Percentiles rank a stretch among this genome's conserved stretches.
Evolutionary conservation across 2,888 invertebrate species (phyloP).

Genomic region (Lasioglossum vierecki): DNA sequence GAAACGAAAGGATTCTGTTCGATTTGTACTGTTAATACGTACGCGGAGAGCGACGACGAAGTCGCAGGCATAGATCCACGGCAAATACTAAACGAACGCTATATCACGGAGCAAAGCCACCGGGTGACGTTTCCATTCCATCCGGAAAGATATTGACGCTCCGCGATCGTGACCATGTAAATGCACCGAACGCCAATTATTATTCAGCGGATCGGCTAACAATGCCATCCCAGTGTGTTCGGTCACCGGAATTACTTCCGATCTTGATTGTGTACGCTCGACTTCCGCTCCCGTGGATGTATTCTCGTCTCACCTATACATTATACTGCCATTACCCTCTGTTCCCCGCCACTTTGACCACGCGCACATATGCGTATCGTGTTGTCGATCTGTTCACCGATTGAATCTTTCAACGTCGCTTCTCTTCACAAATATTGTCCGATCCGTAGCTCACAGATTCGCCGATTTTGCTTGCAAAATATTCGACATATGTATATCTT

Average conservation of each 20-base stretch:
- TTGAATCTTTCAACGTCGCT: not conserved
- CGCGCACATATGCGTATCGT: not conserved
- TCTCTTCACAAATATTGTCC: not conserved
- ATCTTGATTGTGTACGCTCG: slow-evolving; percentile 77
- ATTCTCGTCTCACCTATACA: slow-evolving; percentile 35
- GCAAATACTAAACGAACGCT: slow-evolving; percentile 71
- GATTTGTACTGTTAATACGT: slow-evolving; percentile 21
- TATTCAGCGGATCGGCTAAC: slow-evolving; percentile 69
- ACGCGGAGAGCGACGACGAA: slow-evolving; percentile 40
- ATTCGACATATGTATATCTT: not conserved
- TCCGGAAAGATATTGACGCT: slow-evolving; percentile 69
- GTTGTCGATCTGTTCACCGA: not conserved
- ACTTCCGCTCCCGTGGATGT: slow-evolving; percentile 74
- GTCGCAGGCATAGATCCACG: slow-evolving; percentile 62
- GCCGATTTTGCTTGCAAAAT: not conserved
- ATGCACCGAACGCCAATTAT: slow-evolving; percentile 70
- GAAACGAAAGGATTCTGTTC: slow-evolving; percentile 3
- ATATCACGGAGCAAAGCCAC: slow-evolving; percentile 67
- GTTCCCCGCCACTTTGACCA: not conserved
- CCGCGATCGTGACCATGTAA: slow-evolving; percentile 59
- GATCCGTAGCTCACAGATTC: not conserved
- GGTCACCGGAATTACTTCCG: slow-evolving; percentile 80
- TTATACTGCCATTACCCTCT: slow-evolving; percentile 10
- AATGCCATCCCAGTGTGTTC: slow-evolving; percentile 76
- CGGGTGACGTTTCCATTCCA: slow-evolving; percentile 63